Evolutionary conservation across 2,797 vertebrate species (phyloP), one percentile per base, ranked within the genome.

Genomic region (Galago senegalensis): DNA sequence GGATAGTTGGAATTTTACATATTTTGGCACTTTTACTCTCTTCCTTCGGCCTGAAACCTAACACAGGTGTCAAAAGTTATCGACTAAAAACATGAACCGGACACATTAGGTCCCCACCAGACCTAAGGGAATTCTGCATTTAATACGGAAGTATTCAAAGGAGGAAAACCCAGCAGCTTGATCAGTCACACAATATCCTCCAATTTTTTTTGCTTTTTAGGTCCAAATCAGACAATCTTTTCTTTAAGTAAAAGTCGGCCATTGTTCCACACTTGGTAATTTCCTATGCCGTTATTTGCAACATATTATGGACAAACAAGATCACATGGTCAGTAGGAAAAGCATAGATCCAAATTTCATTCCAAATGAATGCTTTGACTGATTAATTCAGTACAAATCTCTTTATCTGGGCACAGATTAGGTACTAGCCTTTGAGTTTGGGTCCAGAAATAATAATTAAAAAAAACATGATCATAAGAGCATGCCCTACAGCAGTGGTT

Each of bases 1-100:
- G 11, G 72, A 9, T 10, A 69, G 75, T 96, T 97, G 92, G 79
- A 96, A 88, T 97, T 98, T 95, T 85, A 96, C 49, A 61, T 14
- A 93, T 73, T 79, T 97, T 96, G 85, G 10, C 79, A 92, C 14
- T 97, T 97, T 93, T 21, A 91, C 96, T 97, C 2, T 49, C 9
- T 95, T 97, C 53, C 13, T 73, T 98, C 67, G 93, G 60, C 77
- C 27, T 96, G 43, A 97, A 94, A 95, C 72, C 96, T 95, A 97
- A n/a, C 85, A 70, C 25, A 87, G 23, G 1, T 95, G 88, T 96
- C 75, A 96, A 93, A 96, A 97, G 37, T 95, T 94, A 49, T 37
- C 34, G 96, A 37, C 25, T 89, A 87, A 89, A 97, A 85, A 16
- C 4, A 37, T 73, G 18, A 96, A 93, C 86, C 53, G 4, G 23